These are phyloP conservation scores for Athalia circularis DNA, from an alignment of 2,888 invertebrate species.

Conservation along the genomic window DNA sequence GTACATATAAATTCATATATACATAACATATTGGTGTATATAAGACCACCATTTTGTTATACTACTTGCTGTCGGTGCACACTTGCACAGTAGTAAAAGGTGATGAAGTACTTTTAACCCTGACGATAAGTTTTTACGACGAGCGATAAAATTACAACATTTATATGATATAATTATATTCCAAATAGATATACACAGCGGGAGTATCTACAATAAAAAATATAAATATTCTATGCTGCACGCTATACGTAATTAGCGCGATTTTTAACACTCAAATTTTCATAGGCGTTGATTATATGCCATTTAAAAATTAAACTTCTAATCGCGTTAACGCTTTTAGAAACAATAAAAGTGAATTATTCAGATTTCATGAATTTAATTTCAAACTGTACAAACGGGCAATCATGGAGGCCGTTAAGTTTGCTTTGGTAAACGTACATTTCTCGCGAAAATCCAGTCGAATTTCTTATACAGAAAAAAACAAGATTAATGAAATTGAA, in stretches of 20 bases:
- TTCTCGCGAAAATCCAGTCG: neutral
- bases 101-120: conserved; percentile 25
- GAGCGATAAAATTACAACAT: conserved; percentile 10
- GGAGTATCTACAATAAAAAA: too few species aligned
- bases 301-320: too few species aligned
- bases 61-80: neutral
- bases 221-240: neutral
- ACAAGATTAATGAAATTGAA: neutral
- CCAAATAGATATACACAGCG: too few species aligned
- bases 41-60: neutral
- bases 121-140: conserved; percentile 25
- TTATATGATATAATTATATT: too few species aligned
- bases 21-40: neutral
- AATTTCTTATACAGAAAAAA: neutral
- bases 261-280: conserved; percentile 27
- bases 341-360: too few species aligned
- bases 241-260: conserved; percentile 10
- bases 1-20: neutral
- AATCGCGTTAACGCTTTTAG: too few species aligned
- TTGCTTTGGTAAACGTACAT: too few species aligned
- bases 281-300: too few species aligned
- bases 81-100: neutral
- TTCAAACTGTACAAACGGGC: too few species aligned
- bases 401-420: too few species aligned
- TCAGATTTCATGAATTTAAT: too few species aligned